phyloP scores from a whole-genome alignment of 1,140 invertebrate species.

The Drosophila quadrilineata region DNA sequence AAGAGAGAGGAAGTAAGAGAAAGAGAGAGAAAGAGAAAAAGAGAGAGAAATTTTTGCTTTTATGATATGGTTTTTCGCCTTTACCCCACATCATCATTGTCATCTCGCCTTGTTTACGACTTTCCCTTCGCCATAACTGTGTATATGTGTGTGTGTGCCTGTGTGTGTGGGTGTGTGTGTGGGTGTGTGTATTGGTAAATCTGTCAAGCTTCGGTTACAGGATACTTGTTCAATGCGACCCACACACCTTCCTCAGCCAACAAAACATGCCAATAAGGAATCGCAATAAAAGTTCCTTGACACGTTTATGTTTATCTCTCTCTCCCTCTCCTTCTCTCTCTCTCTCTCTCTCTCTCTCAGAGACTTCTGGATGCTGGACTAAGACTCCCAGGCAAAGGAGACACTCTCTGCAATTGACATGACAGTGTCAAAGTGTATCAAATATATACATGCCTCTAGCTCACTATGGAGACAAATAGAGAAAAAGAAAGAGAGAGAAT shows the following conservation, averaged over 20 bases:
- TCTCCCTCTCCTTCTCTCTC: too few relatives aligned
- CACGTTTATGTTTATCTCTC: constrained; percentile 60
- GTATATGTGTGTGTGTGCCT: background rate
- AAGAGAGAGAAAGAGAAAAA: constrained; percentile 2
- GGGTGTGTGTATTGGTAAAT: constrained; percentile 15
- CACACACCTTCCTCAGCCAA: constrained; percentile 10
- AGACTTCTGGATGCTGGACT: too few relatives aligned
- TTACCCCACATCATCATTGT: constrained; percentile 36
- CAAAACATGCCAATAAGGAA: constrained; percentile 12
- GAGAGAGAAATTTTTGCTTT: constrained; percentile 26
- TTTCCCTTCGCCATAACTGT: constrained; percentile 13
- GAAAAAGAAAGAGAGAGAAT: background rate
- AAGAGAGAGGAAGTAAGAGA: too few relatives aligned
- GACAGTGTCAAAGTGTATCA: constrained; percentile 66
- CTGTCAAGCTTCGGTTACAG: constrained; percentile 49
- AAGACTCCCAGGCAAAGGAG: too few relatives aligned
- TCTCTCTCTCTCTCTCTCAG: too few relatives aligned
- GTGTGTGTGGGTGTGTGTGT: constrained; percentile 7
- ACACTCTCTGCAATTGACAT: too few relatives aligned
- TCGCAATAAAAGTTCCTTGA: constrained; percentile 61
- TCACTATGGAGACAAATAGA: too few relatives aligned
- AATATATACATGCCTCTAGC: too few relatives aligned
- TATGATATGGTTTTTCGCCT: constrained; percentile 38
- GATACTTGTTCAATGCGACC: constrained; percentile 26
- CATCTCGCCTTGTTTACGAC: constrained; percentile 53